Evolutionary conservation across 2,888 invertebrate genomes (phyloP).

Genomic region (Caenorhabditis wallacei): DNA sequence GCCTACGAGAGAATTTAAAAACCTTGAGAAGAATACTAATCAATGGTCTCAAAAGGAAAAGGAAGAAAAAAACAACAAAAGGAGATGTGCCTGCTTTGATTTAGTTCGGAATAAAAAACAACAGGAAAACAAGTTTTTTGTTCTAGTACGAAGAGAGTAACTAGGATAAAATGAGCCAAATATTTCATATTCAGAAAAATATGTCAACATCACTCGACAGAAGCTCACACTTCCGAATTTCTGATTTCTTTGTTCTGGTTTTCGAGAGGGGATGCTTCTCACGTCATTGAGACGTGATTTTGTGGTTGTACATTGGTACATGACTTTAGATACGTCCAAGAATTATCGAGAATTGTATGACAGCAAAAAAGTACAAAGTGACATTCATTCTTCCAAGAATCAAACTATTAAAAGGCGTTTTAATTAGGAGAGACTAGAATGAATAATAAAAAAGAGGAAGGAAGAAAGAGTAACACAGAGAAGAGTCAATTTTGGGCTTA

Average conservation of each 20-base stretch:
- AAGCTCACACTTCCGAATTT: conserved; percentile 46
- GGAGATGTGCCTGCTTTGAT: conserved; percentile 29
- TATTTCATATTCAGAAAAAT: conserved; percentile 52
- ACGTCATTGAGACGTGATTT: conserved; percentile 54
- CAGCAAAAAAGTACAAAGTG: conserved; percentile 51
- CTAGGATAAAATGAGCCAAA: conserved; percentile 44
- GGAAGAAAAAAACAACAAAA: conserved; percentile 6
- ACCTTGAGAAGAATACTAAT: background rate
- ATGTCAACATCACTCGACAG: conserved; percentile 56
- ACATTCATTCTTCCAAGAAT: conserved; percentile 21
- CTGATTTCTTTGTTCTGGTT: conserved; percentile 49
- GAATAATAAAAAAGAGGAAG: conserved; percentile 38
- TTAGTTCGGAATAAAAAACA: conserved; percentile 20
- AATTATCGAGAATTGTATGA: conserved; percentile 8
- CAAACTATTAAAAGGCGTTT: conserved; percentile 28
- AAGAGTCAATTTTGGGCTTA: conserved; percentile 22
- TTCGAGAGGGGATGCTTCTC: conserved; percentile 24
- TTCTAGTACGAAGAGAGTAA: conserved; percentile 27
- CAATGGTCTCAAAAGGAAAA: background rate
- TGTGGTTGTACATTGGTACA: conserved; percentile 34
- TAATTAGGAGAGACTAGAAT: conserved; percentile 22
- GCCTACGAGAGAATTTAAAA: background rate
- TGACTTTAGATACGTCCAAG: background rate
- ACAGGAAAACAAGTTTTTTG: conserved; percentile 52
- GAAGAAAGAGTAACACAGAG: background rate